phyloP scores from a whole-genome alignment of 2,888 invertebrate genomes.

The Scrobipalpa costella region DNA sequence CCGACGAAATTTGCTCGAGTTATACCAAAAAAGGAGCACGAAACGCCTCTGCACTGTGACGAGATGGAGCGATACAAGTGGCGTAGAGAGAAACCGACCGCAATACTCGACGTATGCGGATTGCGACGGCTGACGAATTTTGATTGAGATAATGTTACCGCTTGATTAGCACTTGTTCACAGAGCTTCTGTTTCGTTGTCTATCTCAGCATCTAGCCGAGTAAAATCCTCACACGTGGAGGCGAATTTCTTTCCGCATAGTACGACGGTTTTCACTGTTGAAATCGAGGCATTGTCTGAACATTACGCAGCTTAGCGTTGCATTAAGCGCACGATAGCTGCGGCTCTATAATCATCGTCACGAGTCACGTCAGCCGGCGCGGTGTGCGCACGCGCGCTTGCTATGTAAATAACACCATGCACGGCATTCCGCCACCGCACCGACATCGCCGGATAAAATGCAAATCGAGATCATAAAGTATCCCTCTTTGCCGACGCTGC shows the following conservation, averaged over 20 bases:
- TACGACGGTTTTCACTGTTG: conserved; percentile 56
- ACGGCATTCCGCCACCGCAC: conserved; percentile 52
- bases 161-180: neutral
- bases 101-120: conserved; percentile 55
- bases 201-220: neutral
- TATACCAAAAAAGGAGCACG: conserved; percentile 76
- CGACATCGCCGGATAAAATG: conserved; percentile 37
- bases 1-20: conserved; percentile 79
- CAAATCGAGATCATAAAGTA: conserved; percentile 49
- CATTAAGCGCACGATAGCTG: conserved; percentile 67
- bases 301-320: conserved; percentile 63
- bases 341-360: conserved; percentile 66
- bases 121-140: conserved; percentile 11
- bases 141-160: conserved; percentile 9
- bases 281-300: conserved; percentile 59
- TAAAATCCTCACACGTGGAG: conserved; percentile 37
- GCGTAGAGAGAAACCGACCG: conserved; percentile 75
- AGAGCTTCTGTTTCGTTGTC: neutral
- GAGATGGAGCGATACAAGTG: conserved; percentile 70
- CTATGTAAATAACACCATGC: conserved; percentile 66
- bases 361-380: conserved; percentile 57
- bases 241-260: conserved; percentile 55
- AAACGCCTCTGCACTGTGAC: conserved; percentile 67
- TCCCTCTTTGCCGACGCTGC: conserved; percentile 31
- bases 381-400: conserved; percentile 53